phyloP scores from a whole-genome alignment of 2,113 vertebrate genomes.

The Lycocorax pyrrhopterus region DNA sequence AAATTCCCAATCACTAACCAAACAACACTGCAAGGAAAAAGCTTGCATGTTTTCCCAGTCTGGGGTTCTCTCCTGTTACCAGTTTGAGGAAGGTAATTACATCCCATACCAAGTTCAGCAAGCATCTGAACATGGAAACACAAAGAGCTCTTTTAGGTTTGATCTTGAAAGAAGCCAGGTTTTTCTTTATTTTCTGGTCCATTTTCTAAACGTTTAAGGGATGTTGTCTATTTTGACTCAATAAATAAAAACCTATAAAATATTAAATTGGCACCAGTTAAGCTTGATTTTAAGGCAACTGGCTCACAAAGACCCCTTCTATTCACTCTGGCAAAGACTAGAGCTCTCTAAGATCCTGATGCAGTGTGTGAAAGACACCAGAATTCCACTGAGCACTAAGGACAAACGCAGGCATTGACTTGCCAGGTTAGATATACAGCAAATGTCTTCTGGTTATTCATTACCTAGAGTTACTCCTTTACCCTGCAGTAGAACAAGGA shows the following conservation, averaged over 20 bases:
- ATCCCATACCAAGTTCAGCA: not conserved
- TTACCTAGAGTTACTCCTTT: not conserved
- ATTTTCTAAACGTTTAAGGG: not conserved
- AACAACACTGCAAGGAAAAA: not conserved
- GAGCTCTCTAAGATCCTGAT: not conserved
- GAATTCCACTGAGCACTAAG: not conserved
- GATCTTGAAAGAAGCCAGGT: not conserved
- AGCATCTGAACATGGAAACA: not conserved
- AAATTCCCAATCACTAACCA: not conserved
- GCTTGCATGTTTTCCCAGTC: not conserved
- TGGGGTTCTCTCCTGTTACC: not conserved
- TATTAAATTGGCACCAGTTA: not conserved
- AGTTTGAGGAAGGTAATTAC: not conserved
- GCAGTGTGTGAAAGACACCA: not conserved
- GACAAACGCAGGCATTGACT: not conserved
- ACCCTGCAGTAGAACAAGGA: not conserved
- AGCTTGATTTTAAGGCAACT: not conserved
- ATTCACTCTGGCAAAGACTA: not conserved
- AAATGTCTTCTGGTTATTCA: not conserved
- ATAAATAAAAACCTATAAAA: not conserved
- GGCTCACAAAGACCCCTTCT: not conserved
- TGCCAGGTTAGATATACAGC: not conserved
- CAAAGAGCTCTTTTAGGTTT: not conserved
- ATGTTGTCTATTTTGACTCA: not conserved
- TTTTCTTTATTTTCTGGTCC: not conserved